Evolutionary conservation across 2,888 invertebrate genomes (phyloP), one percentile per base, ranked within the genome.

Genomic region (Cephus sareptanus): DNA sequence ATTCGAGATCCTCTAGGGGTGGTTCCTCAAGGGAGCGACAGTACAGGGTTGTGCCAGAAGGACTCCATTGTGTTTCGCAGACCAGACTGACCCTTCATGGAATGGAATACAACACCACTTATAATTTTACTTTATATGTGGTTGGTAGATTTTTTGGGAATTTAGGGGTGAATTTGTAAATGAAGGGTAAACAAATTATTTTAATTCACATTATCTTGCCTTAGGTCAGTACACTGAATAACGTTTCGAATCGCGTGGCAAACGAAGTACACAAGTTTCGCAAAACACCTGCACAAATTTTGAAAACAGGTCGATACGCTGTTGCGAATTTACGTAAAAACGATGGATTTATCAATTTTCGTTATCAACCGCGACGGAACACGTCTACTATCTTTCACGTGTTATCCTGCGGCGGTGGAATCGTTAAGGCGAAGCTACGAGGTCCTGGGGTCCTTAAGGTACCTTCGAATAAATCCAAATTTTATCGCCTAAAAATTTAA

Each of bases 61-160:
- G 91, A 77, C 87, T 91, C 34, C 90, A 91, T 81, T 91, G 91
- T 84, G 87, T 90, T 56, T 87, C 87, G 37, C 89, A 89, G 80
- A 90, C 90, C 40, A 90, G 89, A 79, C 84, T 91, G 80, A 91
- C 91, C 71, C 87, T 91, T 73, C 88, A 90, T 82, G 89, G 89
- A 78, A 87, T 91, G 86, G 89, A 89, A 83, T 91, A 90, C 84
- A 90, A 91, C 80, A 89, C 87, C 34, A 90, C 89, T n/a, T 91
- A 91, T 85, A 89, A 91, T 85, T 91, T 91, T 78, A 90, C 91
- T 6, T 87, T 91, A 79, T 91, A 91, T 79, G 89, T 90, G 87
- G 91, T 91, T 77, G 83, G 87, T 87, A 40, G 34, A 23, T 23
- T 71, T 15, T 13, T 6, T 0, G 33, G 13, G 13, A 0, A 15